Percentiles rank a stretch among this genome's conserved stretches.
These are phyloP conservation scores for Lampris incognitus DNA, from an alignment of 2,113 vertebrate genomes.

Conservation along the genomic window DNA sequence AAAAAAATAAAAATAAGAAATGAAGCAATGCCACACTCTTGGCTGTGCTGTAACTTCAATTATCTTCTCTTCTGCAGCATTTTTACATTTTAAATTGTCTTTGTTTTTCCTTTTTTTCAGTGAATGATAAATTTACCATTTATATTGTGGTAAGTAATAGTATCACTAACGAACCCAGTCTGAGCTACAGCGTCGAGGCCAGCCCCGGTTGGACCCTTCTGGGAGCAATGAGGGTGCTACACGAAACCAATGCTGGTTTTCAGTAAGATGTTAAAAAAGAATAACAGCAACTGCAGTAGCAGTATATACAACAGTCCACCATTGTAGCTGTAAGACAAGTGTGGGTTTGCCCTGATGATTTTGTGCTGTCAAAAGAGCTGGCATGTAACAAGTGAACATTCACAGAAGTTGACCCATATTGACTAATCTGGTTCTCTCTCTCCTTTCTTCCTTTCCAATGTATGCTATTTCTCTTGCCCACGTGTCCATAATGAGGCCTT, in stretches of 20 bases:
- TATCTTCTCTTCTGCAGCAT: background rate
- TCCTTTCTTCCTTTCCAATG: no score
- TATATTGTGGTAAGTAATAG: conserved; percentile 45
- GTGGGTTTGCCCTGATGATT: no score
- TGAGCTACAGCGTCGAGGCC: conserved; percentile 32
- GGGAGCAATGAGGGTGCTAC: conserved; percentile 59
- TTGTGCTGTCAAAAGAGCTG: no score
- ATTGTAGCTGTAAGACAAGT: no score
- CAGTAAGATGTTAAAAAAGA: conserved; percentile 40
- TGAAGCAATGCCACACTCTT: no score
- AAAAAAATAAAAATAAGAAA: no score
- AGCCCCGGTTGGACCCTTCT: conserved; percentile 54
- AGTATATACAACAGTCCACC: no score
- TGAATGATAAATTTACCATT: background rate
- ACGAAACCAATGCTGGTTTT: conserved; percentile 17
- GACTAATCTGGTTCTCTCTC: no score
- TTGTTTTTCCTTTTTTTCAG: conserved; percentile 9
- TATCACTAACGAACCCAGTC: background rate
- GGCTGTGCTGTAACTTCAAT: no score
- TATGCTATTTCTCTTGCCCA: background rate
- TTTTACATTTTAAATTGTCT: background rate
- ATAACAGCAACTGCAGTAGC: no score
- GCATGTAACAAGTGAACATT: no score
- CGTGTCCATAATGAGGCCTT: background rate
- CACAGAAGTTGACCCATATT: no score